phyloP scores from a whole-genome alignment of 1,140 invertebrate genomes.

The Drosophila melanogaster region DNA sequence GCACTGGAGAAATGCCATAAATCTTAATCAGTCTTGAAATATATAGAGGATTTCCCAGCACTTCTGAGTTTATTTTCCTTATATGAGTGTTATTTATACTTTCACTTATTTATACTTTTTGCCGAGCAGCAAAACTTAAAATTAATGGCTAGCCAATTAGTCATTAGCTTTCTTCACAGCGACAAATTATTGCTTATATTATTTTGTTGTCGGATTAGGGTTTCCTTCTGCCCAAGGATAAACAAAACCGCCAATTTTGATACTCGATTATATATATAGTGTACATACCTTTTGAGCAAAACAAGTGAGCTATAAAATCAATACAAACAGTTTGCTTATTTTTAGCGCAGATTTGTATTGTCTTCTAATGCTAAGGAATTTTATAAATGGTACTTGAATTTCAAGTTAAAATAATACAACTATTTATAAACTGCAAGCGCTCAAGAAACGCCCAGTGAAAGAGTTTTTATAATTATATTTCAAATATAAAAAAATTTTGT shows the following conservation, averaged over 20 bases:
- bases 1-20: not conserved
- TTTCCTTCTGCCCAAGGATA: not conserved
- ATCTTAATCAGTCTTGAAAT: not conserved
- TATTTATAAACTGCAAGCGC: too few species aligned
- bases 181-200: conserved; percentile 18
- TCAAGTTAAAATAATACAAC: not conserved
- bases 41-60: not conserved
- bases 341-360: not conserved
- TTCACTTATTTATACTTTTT: too few species aligned
- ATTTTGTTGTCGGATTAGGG: conserved; percentile 7
- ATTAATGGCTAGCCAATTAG: conserved; percentile 29
- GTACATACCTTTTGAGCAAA: too few species aligned
- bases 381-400: not conserved
- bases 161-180: not conserved
- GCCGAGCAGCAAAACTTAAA: not conserved
- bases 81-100: conserved; percentile 10
- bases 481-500: too few species aligned
- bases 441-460: too few species aligned
- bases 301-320: not conserved
- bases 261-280: not conserved
- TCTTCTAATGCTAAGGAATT: not conserved
- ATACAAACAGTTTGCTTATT: not conserved
- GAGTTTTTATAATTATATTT: too few species aligned
- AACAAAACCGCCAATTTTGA: not conserved
- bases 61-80: not conserved